Evolutionary conservation across 2,113 vertebrate genomes (phyloP).

Genomic region (Gulo gulo): DNA sequence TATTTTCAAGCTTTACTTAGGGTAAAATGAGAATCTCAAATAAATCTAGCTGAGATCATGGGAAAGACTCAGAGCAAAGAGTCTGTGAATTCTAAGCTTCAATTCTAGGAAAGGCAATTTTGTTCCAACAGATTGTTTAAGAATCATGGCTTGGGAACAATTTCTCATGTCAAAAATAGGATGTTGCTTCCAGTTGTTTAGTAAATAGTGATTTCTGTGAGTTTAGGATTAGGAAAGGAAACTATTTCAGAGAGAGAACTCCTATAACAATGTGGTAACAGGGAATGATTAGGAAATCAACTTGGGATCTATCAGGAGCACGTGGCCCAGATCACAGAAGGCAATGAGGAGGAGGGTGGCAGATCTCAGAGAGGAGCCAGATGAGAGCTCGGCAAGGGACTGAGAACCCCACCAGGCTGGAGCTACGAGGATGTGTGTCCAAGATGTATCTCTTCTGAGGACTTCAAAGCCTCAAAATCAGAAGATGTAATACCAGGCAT

Average conservation of each 20-base stretch:
- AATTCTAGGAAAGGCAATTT: background rate
- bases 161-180: background rate
- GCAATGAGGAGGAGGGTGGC: background rate
- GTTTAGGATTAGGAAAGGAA: background rate
- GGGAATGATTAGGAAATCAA: background rate
- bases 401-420: background rate
- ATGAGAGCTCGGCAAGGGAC: background rate
- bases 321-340: background rate
- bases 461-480: background rate
- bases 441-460: background rate
- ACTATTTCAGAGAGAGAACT: background rate
- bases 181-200: background rate
- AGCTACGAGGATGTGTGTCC: background rate
- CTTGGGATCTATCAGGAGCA: background rate
- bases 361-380: too few species aligned
- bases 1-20: background rate
- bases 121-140: background rate
- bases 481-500: accelerated
- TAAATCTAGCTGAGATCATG: background rate
- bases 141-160: background rate
- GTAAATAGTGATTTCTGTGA: background rate
- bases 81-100: background rate
- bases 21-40: background rate
- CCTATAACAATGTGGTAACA: background rate
- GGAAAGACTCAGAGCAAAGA: background rate